Conservation (phyloP, 1,140 invertebrate genomes). For the Ceratina japonica region DNA sequence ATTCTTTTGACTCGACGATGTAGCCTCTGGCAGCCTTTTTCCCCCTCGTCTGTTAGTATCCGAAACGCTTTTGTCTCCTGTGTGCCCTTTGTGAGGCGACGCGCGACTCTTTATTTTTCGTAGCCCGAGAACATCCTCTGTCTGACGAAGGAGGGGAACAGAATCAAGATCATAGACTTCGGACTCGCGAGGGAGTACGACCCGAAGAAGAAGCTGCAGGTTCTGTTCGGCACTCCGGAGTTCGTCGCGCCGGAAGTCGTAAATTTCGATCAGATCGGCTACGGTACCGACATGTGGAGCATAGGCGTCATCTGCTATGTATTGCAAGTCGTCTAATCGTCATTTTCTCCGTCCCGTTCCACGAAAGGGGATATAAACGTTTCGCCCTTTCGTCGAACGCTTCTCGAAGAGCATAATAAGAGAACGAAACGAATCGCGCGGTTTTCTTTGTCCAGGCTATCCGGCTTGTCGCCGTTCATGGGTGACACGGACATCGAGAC, state of each 20-base stretch:
- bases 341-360: too few relatives aligned
- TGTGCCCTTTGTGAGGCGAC: too few relatives aligned
- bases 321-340: constrained; percentile 87
- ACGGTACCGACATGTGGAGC: constrained; percentile 98
- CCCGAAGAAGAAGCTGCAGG: constrained; percentile 93
- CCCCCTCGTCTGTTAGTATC: too few relatives aligned
- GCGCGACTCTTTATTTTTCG: constrained; percentile 55
- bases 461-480: constrained; percentile 98
- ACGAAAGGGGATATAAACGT: not conserved
- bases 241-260: constrained; percentile 99
- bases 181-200: constrained; percentile 96
- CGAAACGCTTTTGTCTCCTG: too few relatives aligned
- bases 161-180: constrained; percentile 99
- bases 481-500: constrained; percentile 98
- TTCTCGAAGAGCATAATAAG: not conserved
- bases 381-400: not conserved
- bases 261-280: constrained; percentile 97
- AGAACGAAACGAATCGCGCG: too few relatives aligned
- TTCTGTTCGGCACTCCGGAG: constrained; percentile 98
- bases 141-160: constrained; percentile 94
- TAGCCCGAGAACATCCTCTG: constrained; percentile 99
- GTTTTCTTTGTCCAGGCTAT: constrained; percentile 85
- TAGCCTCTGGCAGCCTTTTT: too few relatives aligned
- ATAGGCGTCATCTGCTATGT: constrained; percentile 98
- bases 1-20: too few relatives aligned